These are phyloP conservation scores for Metopia argyrocephala DNA, from an alignment of 2,888 invertebrate genomes.

Conservation along the genomic window DNA sequence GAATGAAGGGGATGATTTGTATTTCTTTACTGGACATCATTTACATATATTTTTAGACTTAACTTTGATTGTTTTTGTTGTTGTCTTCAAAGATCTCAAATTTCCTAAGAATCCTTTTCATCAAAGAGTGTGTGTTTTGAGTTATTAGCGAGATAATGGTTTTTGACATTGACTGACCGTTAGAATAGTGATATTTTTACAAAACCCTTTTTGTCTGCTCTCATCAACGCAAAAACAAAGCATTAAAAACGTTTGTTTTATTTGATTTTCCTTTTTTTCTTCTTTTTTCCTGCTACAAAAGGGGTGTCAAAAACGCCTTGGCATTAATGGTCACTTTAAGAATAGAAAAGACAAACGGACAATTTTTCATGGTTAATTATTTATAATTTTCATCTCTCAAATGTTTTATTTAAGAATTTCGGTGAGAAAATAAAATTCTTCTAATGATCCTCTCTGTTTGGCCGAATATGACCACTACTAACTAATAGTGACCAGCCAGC, in stretches of 20 bases:
- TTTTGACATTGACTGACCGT: conserved; percentile 71
- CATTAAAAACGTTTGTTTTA: neutral
- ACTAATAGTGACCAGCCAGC: conserved; percentile 39
- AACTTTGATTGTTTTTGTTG: conserved; percentile 60
- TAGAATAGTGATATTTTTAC: conserved; percentile 23
- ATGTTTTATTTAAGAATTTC: conserved; percentile 43
- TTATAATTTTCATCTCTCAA: conserved; percentile 61
- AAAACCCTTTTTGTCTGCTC: conserved; percentile 22
- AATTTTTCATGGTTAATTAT: conserved; percentile 77
- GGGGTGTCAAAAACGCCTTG: conserved; percentile 63
- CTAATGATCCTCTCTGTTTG: conserved; percentile 64
- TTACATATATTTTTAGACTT: conserved; percentile 66
- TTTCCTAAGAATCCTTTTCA: conserved; percentile 65
- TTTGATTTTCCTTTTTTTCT: no score
- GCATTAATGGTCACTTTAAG: conserved; percentile 73
- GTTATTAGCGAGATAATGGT: conserved; percentile 76
- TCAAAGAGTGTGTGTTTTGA: conserved; percentile 74
- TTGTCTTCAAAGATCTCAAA: conserved; percentile 61
- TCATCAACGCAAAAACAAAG: neutral
- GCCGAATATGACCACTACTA: conserved; percentile 32
- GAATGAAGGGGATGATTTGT: conserved; percentile 71
- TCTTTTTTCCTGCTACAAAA: no score
- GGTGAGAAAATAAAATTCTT: conserved; percentile 73
- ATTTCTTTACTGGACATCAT: conserved; percentile 4
- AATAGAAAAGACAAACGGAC: conserved; percentile 57